Conservation (phyloP, 2,888 invertebrate species). For the Strigamia crassipes region DNA sequence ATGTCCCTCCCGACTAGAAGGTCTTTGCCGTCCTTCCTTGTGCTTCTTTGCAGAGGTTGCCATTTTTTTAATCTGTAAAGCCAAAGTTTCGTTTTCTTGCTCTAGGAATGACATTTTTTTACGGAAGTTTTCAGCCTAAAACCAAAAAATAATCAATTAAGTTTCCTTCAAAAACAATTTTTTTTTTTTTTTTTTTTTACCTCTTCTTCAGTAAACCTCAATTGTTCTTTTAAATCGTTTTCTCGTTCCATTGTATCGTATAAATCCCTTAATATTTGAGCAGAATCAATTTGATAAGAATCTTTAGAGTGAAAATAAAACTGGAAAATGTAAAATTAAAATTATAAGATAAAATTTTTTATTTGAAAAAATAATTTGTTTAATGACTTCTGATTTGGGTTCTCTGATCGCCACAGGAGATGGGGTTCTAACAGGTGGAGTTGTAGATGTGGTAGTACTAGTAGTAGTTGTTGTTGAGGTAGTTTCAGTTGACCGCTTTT, state of each 20-base stretch:
- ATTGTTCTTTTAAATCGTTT: slow-evolving; percentile 88
- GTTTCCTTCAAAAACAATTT: not conserved
- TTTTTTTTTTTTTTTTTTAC: slow-evolving; percentile 59
- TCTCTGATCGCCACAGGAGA: slow-evolving; percentile 46
- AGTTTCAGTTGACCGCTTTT: slow-evolving; percentile 47
- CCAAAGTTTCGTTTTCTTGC: slow-evolving; percentile 94
- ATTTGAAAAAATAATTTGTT: not conserved
- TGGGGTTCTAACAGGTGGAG: slow-evolving; percentile 55
- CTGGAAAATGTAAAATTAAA: not conserved
- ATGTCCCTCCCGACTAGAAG: slow-evolving; percentile 25
- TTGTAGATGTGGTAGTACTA: slow-evolving; percentile 55
- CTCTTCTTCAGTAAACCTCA: slow-evolving; percentile 92
- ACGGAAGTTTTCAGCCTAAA: slow-evolving; percentile 82
- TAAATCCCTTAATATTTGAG: slow-evolving; percentile 80
- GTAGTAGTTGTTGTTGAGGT: slow-evolving; percentile 54
- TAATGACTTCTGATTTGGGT: slow-evolving; percentile 50
- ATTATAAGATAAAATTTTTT: not conserved
- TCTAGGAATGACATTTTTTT: slow-evolving; percentile 90
- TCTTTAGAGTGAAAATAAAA: slow-evolving; percentile 35
- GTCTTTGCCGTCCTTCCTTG: slow-evolving; percentile 51
- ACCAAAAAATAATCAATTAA: slow-evolving; percentile 60
- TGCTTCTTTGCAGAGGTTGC: slow-evolving; percentile 76
- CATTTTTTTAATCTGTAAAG: slow-evolving; percentile 95
- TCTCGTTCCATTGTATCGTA: slow-evolving; percentile 92
- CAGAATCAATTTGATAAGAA: slow-evolving; percentile 63